Conservation (phyloP, 2,888 invertebrate genomes). For the Xylota sylvarum region DNA sequence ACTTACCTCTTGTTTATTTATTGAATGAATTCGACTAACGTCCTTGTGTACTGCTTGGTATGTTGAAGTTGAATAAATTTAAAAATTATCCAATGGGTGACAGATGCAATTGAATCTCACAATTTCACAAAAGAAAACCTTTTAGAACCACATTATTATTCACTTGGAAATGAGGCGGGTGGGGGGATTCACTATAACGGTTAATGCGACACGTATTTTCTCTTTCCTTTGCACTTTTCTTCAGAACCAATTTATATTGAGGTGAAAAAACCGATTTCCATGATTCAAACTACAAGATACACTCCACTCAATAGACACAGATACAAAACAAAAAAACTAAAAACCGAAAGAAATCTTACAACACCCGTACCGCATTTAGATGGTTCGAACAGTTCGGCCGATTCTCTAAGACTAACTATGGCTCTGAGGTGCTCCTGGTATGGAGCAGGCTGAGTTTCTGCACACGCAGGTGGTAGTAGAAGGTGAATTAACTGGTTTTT, state of each 20-base stretch:
- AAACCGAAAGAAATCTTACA: slow-evolving; percentile 5
- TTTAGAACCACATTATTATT: slow-evolving; percentile 35
- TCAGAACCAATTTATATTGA: slow-evolving; percentile 24
- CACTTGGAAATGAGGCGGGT: background rate
- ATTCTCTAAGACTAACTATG: slow-evolving; percentile 66
- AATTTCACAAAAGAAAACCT: slow-evolving; percentile 7
- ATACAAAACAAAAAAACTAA: background rate
- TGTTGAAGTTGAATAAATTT: slow-evolving; percentile 47
- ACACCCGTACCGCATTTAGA: slow-evolving; percentile 44
- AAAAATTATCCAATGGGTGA: slow-evolving; percentile 60
- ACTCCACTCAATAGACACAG: slow-evolving; percentile 44
- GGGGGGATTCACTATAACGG: slow-evolving; percentile 48
- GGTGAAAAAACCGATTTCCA: slow-evolving; percentile 48
- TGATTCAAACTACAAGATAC: slow-evolving; percentile 48
- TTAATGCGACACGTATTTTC: slow-evolving; percentile 48
- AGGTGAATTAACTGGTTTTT: slow-evolving; percentile 74
- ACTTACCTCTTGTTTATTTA: slow-evolving; percentile 69
- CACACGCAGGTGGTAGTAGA: slow-evolving; percentile 58
- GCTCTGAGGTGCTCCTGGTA: slow-evolving; percentile 28
- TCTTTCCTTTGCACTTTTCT: slow-evolving; percentile 48
- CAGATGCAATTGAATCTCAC: slow-evolving; percentile 4
- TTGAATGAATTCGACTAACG: slow-evolving; percentile 69
- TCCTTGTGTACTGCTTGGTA: slow-evolving; percentile 52
- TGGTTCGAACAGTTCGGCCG: slow-evolving; percentile 61
- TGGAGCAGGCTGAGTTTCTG: slow-evolving; percentile 46